Evolutionary conservation across 2,797 vertebrate species (phyloP), one percentile per base, ranked within the genome.

Genomic region (Alosa sapidissima): DNA sequence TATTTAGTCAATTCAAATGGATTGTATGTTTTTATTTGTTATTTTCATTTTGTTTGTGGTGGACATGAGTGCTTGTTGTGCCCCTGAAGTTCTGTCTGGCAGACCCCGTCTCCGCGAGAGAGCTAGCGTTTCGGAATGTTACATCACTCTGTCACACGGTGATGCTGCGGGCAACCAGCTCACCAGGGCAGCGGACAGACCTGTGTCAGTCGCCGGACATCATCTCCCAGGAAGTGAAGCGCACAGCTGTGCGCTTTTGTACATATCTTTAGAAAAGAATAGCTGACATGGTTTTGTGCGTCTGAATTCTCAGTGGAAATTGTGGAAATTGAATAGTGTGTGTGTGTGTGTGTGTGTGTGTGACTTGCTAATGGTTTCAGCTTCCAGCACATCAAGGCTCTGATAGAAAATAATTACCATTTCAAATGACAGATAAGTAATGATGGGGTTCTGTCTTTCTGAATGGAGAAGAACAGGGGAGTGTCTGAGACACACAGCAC

Each of bases 371-470:
- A 65, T 65, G 24, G 60, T 28, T 24, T 65, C 60, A 7, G 5
- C 60, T 62, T n/a, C 60, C 24, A 36, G 21, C 60, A 62, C 60
- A 28, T 65, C 6, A 65, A 65, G 47, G 36, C 47, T 14, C 75
- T 21, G 36, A 85, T 81, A 60, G 52, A 52, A 45, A 28, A 75
- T 75, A 52, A 84, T 84, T 51, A 41, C 83, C 54, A 51, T 72
- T 54, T 84, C 13, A 45, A 81, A 16, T 49, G 47, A 78, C 55
- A 33, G 75, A 62, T 28, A 81, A 58, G 54, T 85, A 81, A 81
- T 81, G n/a, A 55, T 45, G 21, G 55, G 45, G 6, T 52, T 41
- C 21, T 47, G 72, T 58, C 45, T 48, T 24, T 33, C 33, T 55
- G 45, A 62, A 81, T 81, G 72, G 16, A 84, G 65, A 33, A 33